Evolutionary conservation across 2,888 invertebrate species (phyloP).

Genomic region (Thumatha senex): DNA sequence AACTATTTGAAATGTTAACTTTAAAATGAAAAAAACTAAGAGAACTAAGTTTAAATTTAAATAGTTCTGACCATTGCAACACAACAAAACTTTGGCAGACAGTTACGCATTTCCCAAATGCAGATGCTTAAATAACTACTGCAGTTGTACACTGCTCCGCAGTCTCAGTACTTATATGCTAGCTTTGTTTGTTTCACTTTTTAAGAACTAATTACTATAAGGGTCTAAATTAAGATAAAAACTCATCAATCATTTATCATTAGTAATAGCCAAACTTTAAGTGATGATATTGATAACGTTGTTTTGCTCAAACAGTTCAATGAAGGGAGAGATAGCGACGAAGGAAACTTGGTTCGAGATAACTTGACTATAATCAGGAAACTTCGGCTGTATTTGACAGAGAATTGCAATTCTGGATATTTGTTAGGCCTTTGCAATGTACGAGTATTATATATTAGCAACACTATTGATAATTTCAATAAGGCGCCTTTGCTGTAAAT

Average conservation of each 20-base stretch:
- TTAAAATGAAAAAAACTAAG: too few relatives aligned
- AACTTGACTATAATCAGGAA: conserved; percentile 31
- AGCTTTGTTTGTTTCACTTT: conserved; percentile 32
- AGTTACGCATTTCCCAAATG: conserved; percentile 9
- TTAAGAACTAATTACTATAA: neutral
- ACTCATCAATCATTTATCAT: neutral
- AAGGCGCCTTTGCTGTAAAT: too few relatives aligned
- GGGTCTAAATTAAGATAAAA: too few relatives aligned
- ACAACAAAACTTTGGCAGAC: conserved; percentile 1
- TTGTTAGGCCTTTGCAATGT: neutral
- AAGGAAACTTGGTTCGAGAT: conserved; percentile 28
- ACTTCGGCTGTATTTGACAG: conserved; percentile 29
- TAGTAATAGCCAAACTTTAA: conserved; percentile 13
- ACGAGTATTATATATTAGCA: too few relatives aligned
- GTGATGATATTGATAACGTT: conserved; percentile 25
- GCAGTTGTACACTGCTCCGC: conserved; percentile 20
- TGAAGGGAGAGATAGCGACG: conserved; percentile 21
- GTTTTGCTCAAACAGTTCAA: conserved; percentile 13
- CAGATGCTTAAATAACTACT: conserved; percentile 10
- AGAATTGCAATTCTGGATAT: conserved; percentile 26
- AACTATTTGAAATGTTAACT: too few relatives aligned
- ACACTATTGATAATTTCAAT: too few relatives aligned
- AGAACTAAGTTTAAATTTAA: too few relatives aligned
- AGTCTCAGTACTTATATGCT: conserved; percentile 28
- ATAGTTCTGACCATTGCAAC: neutral